phyloP scores from a whole-genome alignment of 2,113 vertebrate species.

The Toxostoma redivivum region DNA sequence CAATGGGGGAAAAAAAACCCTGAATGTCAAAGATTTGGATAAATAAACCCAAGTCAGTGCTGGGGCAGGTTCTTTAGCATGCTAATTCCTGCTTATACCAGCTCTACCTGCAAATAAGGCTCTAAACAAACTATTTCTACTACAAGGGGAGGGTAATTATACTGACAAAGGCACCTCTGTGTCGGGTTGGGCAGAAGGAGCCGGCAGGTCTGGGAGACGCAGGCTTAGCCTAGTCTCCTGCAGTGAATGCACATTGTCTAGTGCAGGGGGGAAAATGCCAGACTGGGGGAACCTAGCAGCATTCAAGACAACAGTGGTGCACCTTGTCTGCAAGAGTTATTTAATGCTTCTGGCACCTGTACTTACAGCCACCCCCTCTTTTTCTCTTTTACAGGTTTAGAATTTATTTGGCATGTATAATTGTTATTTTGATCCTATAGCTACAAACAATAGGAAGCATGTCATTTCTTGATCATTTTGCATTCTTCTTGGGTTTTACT shows the following conservation, averaged over 20 bases:
- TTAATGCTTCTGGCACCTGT: conserved; percentile 84
- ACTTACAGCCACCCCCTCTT: conserved; percentile 68
- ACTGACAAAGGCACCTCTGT: conserved; percentile 99
- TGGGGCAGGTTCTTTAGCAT: conserved; percentile 75
- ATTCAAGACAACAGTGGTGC: conserved; percentile 78
- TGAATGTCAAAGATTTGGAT: conserved; percentile 43
- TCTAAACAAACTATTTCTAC: conserved; percentile 76
- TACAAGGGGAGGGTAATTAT: conserved; percentile 91
- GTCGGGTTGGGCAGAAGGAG: conserved; percentile 91
- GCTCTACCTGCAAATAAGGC: conserved; percentile 74
- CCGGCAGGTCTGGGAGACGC: conserved; percentile 96
- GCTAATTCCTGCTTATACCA: conserved; percentile 77
- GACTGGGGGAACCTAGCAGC: conserved; percentile 71
- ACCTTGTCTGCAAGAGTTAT: conserved; percentile 82
- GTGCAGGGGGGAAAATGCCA: conserved; percentile 74
- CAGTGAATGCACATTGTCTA: conserved; percentile 92
- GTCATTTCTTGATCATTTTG: conserved; percentile 73
- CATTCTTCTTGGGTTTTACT: conserved; percentile 67
- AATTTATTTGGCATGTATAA: conserved; percentile 83
- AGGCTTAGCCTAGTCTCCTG: conserved; percentile 91
- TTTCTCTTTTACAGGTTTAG: conserved; percentile 75
- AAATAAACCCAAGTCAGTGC: conserved; percentile 59
- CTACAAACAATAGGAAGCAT: conserved; percentile 79
- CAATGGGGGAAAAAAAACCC: background rate
- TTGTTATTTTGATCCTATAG: conserved; percentile 82